Base-by-base conservation (phyloP, 2,113 vertebrate genomes). In the Cichladusa arquata region DNA sequence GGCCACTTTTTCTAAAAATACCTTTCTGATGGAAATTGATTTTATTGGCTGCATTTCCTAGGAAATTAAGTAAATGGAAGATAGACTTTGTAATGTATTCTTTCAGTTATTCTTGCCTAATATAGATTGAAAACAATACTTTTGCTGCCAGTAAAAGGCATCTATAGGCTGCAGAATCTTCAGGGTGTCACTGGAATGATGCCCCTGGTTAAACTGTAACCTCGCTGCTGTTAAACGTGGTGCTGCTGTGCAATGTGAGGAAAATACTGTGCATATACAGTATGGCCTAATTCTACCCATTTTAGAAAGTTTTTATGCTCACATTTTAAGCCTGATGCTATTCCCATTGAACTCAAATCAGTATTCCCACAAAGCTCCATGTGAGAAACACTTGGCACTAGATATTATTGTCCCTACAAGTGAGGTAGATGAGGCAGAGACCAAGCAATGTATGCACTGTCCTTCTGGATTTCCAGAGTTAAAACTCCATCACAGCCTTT, bases 1-100 rank as follows among this genome's bases (percentile, higher is more conserved):
- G 60, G 45, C 19, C 53, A 29, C 57, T 78, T 86, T 29, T 79
- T 71, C 58, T 47, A 62, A 73, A 83, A 67, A 92, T 61, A 45
- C 14, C 17, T 58, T 94, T 89, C 66, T 65, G 50, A 87, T 57
- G 51, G 58, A 82, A 92, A 95, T 60, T 34, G 34, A 44, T 88
- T 84, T 88, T 79, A 69, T 51, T 44, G 42, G 57, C n/a, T 64
- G 34, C 38, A 25, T 76, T 90, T 93, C 93, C 74, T 64, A n/a
- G 69, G 81, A 36, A 33, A 76, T 29, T 34, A 56, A 91, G 24
- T 42, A 79, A 54, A 44, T 54, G 60, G 71, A 95, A 86, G 48
- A 38, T 17, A 47, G 53, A 26, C 23, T 82, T 78, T n/a, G 9
- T 42, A 65, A 24, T 33, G 33, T 62, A 45, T 73, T 57, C 7